Evolutionary conservation across 2,113 vertebrate species (phyloP).

Genomic region (Gallinago media): DNA sequence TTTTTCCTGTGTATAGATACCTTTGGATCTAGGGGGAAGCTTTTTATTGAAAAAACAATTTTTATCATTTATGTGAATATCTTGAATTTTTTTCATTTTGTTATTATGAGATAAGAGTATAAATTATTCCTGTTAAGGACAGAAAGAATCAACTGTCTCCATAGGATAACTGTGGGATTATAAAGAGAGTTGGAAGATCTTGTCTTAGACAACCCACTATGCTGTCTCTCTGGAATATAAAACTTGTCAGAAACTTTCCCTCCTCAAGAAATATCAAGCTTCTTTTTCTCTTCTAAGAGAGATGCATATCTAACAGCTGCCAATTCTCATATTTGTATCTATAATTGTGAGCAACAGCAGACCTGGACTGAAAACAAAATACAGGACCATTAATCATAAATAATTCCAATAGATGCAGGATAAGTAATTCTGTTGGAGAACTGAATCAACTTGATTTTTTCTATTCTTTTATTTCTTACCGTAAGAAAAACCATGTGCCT

Average conservation of each 20-base stretch:
- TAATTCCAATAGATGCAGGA: not conserved
- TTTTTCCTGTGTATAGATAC: not conserved
- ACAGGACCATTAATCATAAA: not conserved
- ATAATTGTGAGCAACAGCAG: not conserved
- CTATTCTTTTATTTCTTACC: not conserved
- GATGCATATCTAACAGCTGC: not conserved
- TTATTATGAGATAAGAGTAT: not conserved
- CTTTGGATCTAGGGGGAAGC: not conserved
- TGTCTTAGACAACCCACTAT: not conserved
- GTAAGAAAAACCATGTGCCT: fast-evolving
- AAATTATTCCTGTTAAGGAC: not conserved
- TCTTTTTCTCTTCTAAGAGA: not conserved
- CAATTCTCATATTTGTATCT: not conserved
- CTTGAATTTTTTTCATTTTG: not conserved
- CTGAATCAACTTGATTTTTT: not conserved
- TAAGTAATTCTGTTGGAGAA: not conserved
- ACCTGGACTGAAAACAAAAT: not conserved
- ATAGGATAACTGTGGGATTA: not conserved
- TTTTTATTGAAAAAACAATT: not conserved
- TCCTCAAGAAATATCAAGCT: not conserved
- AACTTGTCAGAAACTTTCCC: not conserved
- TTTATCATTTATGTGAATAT: not conserved
- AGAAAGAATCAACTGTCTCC: not conserved
- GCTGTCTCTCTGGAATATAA: not conserved
- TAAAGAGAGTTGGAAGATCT: not conserved